phyloP scores from a whole-genome alignment of 2,888 invertebrate genomes.

The Leucoma salicis region DNA sequence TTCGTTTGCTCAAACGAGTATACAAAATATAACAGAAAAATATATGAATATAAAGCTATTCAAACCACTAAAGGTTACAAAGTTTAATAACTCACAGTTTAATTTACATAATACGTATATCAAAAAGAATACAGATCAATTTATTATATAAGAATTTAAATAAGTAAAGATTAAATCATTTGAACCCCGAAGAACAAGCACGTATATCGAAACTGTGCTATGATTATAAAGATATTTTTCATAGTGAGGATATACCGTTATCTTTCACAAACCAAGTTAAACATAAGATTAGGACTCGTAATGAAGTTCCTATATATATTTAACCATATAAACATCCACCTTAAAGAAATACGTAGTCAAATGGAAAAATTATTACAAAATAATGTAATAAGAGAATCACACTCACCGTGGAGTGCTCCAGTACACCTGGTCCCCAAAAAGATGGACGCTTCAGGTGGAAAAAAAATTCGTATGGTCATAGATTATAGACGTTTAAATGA shows the following conservation, averaged over 20 bases:
- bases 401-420: no score
- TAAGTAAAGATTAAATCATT: conserved; percentile 22
- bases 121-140: background rate
- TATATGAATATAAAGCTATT: background rate
- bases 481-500: no score
- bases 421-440: no score
- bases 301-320: conserved; percentile 3
- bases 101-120: background rate
- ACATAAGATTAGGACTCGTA: conserved; percentile 1
- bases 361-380: conserved; percentile 29
- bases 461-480: no score
- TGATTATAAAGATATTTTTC: conserved; percentile 40
- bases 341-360: conserved; percentile 25
- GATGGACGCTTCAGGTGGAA: no score
- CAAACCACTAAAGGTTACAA: background rate
- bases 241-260: conserved; percentile 32
- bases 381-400: conserved; percentile 32
- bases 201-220: conserved; percentile 23
- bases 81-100: background rate
- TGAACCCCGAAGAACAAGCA: conserved; percentile 35
- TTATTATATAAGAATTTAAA: background rate
- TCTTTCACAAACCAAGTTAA: conserved; percentile 15
- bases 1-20: background rate
- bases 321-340: background rate
- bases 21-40: background rate